Evolutionary conservation across 2,888 invertebrate species (phyloP), one percentile per base, ranked within the genome.

Genomic region (Chrysomela aeneicollis): DNA sequence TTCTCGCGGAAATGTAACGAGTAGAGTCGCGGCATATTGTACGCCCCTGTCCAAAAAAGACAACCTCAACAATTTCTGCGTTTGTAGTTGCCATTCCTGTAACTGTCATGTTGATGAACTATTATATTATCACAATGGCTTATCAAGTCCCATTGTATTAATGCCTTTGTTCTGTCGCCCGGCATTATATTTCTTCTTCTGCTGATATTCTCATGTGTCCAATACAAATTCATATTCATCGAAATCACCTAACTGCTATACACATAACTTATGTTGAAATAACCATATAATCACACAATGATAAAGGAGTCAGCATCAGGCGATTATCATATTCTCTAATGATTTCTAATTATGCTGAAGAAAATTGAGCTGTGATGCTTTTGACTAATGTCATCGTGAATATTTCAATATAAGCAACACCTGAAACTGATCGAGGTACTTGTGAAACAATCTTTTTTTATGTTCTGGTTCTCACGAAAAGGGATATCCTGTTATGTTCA

Each of bases 41-140:
- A 32, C 61, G 58, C 58, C 58, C 52, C 52, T 64, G 61, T 51
- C 35, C 32, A 42, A 64, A 64, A 64, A 64, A 57, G 60, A 46
- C 46, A 19, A 15, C 15, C 21, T n/a, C 46, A 22, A 59, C 55
- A 55, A 54, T 59, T 52, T 42, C 26, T 5, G 15, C 17, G 57
- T 55, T 59, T 52, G 62, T 68, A 64, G 55, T 62, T 26, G 59
- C 59, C 60, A 55, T 62, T 68, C 59, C 78, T 78, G 79, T 70
- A 74, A 76, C 77, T 78, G 79, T 79, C 78, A 78, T 77, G 78
- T 77, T 81, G 81, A 81, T 81, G 77, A 81, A 80, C 80, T 79
- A 81, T 81, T 81, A 80, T 81, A 75, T 71, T 75, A 74, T 75
- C 74, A 81, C 80, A 81, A 81, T 81, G 35, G 76, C 79, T 81